Conservation (phyloP, 1,140 invertebrate genomes). For the Halyomorpha halys region DNA sequence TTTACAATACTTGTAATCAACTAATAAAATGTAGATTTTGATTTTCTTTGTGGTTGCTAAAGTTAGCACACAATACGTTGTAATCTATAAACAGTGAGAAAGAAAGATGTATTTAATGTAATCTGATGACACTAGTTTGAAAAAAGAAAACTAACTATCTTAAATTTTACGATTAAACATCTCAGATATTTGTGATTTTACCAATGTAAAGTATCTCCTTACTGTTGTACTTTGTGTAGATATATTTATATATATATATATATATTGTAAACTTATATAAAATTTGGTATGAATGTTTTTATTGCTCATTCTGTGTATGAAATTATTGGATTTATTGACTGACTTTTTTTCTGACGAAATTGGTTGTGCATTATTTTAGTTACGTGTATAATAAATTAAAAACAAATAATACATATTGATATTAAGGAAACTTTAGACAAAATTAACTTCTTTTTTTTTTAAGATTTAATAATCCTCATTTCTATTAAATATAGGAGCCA, state of each 20-base stretch:
- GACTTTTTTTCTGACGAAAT: background rate
- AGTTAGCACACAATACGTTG: too few species aligned
- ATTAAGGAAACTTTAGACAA: too few species aligned
- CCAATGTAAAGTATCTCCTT: background rate
- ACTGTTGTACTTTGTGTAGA: conserved; percentile 4
- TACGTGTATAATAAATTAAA: background rate
- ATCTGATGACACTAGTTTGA: too few species aligned
- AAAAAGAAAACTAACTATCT: background rate
- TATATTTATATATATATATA: conserved; percentile 3
- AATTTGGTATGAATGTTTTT: conserved; percentile 4
- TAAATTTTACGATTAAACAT: conserved; percentile 1
- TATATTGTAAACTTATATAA: conserved; percentile 3
- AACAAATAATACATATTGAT: background rate
- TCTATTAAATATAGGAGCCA: too few species aligned
- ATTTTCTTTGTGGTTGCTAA: too few species aligned
- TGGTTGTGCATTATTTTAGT: conserved; percentile 10
- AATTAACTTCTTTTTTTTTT: background rate
- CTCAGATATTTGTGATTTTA: too few species aligned
- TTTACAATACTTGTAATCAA: too few species aligned
- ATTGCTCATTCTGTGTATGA: conserved; percentile 11
- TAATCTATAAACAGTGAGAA: too few species aligned
- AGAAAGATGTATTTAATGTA: too few species aligned
- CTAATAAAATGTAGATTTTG: too few species aligned
- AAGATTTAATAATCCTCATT: too few species aligned
- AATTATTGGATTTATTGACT: conserved; percentile 10